phyloP scores from a whole-genome alignment of 2,797 vertebrate species.

The Pelobates cultripes region DNA sequence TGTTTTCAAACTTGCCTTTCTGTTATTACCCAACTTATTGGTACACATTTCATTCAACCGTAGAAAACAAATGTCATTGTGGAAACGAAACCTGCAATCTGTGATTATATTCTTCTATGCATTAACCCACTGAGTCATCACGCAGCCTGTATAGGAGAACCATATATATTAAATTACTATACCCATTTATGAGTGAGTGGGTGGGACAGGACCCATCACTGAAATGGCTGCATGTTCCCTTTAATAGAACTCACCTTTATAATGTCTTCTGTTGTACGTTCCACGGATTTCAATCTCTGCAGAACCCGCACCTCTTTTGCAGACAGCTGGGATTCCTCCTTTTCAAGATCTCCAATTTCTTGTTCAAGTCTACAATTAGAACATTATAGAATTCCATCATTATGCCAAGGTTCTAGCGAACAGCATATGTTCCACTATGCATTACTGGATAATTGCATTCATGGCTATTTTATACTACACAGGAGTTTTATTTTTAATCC shows the following conservation, averaged over 20 bases:
- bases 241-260: conserved; percentile 23
- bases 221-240: too few species aligned
- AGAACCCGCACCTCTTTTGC: conserved; percentile 84
- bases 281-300: conserved; percentile 87
- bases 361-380: conserved; percentile 81
- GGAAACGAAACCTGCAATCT: too few species aligned
- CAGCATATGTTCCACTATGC: neutral
- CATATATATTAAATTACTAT: too few species aligned
- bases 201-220: too few species aligned
- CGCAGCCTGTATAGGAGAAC: too few species aligned
- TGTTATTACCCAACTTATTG: too few species aligned
- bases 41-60: too few species aligned
- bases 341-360: conserved; percentile 86
- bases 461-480: neutral
- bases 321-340: conserved; percentile 84
- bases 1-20: too few species aligned
- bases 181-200: too few species aligned
- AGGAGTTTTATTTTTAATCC: conserved; percentile 14
- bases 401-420: neutral
- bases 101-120: too few species aligned
- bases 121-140: too few species aligned
- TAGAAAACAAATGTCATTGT: too few species aligned
- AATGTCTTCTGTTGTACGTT: conserved; percentile 85
- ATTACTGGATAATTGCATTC: neutral
- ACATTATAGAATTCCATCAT: neutral